A percentile compares a stretch with the other conserved stretches of the same genome.
Conservation (phyloP, 2,113 vertebrate species). For the Actenoides lindsayi region DNA sequence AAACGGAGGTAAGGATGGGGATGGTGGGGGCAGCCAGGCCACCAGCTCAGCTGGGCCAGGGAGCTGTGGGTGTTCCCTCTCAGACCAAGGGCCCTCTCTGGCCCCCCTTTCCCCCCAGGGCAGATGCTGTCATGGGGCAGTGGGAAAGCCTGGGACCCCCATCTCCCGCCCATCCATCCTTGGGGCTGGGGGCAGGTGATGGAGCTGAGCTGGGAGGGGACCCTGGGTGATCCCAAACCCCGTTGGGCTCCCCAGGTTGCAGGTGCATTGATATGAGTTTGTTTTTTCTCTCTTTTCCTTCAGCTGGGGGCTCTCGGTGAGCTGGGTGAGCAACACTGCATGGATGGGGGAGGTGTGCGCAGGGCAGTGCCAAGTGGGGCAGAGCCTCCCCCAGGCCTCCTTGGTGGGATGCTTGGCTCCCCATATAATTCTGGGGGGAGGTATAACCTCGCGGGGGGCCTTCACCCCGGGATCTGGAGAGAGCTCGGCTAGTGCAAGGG, state of each 20-base stretch:
- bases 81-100: accelerated
- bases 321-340: background rate
- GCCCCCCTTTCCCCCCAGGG: background rate
- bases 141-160: background rate
- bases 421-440: background rate
- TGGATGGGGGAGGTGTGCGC: too few species aligned
- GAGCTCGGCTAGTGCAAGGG: background rate
- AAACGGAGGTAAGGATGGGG: background rate
- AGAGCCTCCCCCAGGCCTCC: background rate
- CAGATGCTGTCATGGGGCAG: background rate
- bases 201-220: background rate
- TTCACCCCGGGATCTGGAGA: too few species aligned
- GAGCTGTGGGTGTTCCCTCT: background rate
- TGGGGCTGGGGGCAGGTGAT: background rate
- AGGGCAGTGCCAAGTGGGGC: accelerated
- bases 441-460: too few species aligned
- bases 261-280: too few species aligned
- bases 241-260: accelerated
- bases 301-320: accelerated
- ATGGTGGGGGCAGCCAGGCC: background rate
- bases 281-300: background rate
- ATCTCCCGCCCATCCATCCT: background rate
- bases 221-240: background rate
- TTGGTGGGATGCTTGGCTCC: background rate
- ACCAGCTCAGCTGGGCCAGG: background rate